These are phyloP conservation scores for Brachionus plicatilis DNA, from an alignment of 1,140 invertebrate genomes.

Conservation along the genomic window DNA sequence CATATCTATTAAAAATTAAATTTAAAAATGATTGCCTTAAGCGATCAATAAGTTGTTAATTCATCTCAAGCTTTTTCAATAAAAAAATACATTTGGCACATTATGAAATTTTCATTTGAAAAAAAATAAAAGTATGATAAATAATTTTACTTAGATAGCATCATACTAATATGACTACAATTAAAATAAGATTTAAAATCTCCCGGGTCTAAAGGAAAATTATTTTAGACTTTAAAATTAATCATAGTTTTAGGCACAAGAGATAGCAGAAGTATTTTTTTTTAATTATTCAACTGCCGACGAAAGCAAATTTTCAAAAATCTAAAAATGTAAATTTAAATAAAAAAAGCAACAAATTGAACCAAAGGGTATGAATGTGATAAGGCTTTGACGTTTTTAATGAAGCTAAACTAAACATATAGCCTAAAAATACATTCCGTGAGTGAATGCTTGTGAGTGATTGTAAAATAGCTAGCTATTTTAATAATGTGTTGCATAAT, in stretches of 20 bases:
- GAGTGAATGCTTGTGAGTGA: not conserved
- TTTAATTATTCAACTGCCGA: not conserved
- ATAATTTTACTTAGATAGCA: not conserved
- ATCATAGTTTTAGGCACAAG: not conserved
- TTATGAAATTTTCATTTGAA: not conserved
- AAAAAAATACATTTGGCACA: not conserved
- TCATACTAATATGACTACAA: too few species aligned
- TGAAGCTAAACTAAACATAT: not conserved
- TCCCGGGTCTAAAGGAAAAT: not conserved
- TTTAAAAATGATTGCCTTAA: not conserved
- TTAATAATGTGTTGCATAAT: not conserved
- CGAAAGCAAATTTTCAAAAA: not conserved
- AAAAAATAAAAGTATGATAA: not conserved
- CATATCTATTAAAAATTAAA: not conserved
- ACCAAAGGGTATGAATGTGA: not conserved
- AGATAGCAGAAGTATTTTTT: not conserved
- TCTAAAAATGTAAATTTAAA: not conserved
- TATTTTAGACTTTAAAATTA: not conserved
- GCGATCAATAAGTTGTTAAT: not conserved
- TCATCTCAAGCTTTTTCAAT: not conserved
- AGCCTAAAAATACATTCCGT: not conserved
- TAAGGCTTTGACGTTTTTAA: not conserved
- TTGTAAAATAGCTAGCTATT: not conserved
- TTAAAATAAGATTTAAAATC: too few species aligned
- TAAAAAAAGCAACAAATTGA: not conserved